Percentiles rank a stretch among this genome's conserved stretches.
Conservation (phyloP, 2,113 vertebrate genomes). For the Bucco capensis region DNA sequence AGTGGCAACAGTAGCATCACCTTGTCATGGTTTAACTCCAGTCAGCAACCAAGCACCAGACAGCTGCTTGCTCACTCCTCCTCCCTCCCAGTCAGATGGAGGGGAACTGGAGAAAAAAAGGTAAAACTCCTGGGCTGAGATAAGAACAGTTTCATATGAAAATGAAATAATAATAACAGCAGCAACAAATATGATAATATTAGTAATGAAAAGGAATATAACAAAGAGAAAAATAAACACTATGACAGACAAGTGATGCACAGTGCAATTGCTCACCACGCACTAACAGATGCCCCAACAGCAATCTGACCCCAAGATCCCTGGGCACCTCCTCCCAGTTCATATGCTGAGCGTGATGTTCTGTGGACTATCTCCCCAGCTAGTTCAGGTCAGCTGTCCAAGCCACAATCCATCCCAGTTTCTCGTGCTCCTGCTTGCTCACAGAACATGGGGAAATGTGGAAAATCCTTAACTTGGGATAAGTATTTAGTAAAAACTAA, state of each 20-base stretch:
- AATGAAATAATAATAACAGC: not conserved
- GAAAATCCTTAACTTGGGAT: not conserved
- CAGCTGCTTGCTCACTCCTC: not conserved
- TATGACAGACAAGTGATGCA: not conserved
- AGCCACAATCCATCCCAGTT: not conserved
- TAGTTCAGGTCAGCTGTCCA: not conserved
- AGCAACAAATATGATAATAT: not conserved
- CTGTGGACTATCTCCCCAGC: not conserved
- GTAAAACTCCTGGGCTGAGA: not conserved
- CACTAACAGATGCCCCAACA: not conserved
- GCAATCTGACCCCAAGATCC: not conserved
- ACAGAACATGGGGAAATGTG: not conserved
- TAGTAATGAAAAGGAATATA: not conserved
- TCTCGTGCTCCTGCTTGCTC: too few species aligned
- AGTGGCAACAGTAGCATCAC: not conserved
- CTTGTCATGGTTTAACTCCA: not conserved
- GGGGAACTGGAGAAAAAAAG: not conserved
- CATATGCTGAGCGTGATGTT: too few species aligned
- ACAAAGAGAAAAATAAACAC: not conserved
- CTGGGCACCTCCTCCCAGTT: not conserved
- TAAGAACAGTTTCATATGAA: not conserved
- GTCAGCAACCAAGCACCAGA: not conserved
- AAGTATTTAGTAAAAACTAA: not conserved
- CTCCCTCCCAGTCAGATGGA: not conserved
- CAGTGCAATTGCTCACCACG: not conserved